These are phyloP conservation scores for Danio jaintianensis DNA, from an alignment of 2,797 vertebrate species.

Conservation along the genomic window DNA sequence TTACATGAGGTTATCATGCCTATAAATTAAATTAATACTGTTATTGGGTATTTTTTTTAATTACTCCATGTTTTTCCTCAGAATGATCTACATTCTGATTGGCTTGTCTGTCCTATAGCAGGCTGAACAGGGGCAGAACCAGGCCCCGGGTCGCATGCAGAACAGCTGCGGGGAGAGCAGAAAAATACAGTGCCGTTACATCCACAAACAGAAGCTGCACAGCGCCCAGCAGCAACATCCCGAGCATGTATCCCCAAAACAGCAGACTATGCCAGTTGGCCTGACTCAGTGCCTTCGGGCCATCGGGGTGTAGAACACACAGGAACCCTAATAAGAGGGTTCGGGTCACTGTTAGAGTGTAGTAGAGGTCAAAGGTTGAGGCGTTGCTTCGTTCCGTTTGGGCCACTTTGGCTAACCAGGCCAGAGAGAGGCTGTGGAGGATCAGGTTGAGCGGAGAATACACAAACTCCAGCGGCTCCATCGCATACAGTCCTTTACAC, in stretches of 20 bases:
- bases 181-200: slow-evolving; percentile 67
- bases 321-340: slow-evolving; percentile 75
- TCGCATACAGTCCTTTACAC: slow-evolving; percentile 54
- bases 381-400: slow-evolving; percentile 58
- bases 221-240: slow-evolving; percentile 75
- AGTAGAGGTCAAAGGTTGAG: slow-evolving; percentile 77
- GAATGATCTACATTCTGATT: not conserved
- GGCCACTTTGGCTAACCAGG: slow-evolving; percentile 74
- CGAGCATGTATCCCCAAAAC: slow-evolving; percentile 78
- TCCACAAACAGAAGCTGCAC: slow-evolving; percentile 68
- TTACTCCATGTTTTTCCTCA: not conserved
- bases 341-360: slow-evolving; percentile 75
- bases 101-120: slow-evolving; percentile 56
- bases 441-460: slow-evolving; percentile 77
- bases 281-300: slow-evolving; percentile 64
- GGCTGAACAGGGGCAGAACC: slow-evolving; percentile 63
- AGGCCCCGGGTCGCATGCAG: slow-evolving; percentile 70
- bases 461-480: slow-evolving; percentile 73
- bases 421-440: slow-evolving; percentile 75
- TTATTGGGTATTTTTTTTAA: not conserved
- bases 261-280: slow-evolving; percentile 79
- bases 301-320: slow-evolving; percentile 78
- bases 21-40: slow-evolving; percentile 18
- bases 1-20: not conserved
- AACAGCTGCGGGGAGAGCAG: slow-evolving; percentile 71